A percentile compares a stretch with the other conserved stretches of the same genome.
Conservation (phyloP, 2,888 invertebrate species). For the Melanchra persicariae region DNA sequence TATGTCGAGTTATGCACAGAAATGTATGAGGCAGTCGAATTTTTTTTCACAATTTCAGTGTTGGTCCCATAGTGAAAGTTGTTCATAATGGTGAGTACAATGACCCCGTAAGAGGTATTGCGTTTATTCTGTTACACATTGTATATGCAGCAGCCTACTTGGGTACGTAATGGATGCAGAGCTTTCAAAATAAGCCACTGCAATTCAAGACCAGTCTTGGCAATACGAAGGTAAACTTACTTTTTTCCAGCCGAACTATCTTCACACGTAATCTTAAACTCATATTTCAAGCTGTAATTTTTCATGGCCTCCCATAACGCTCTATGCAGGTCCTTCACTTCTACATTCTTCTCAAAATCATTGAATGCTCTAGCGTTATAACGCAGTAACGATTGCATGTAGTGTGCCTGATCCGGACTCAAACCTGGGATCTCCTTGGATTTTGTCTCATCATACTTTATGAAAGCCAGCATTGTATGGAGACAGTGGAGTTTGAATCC, state of each 20-base stretch:
- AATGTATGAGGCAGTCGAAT: too few relatives aligned
- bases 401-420: constrained; percentile 64
- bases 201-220: too few relatives aligned
- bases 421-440: constrained; percentile 71
- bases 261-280: constrained; percentile 28
- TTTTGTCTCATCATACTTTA: constrained; percentile 67
- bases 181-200: too few relatives aligned
- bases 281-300: constrained; percentile 56
- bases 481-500: constrained; percentile 69
- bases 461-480: constrained; percentile 70
- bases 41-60: too few relatives aligned
- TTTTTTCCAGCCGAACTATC: not conserved
- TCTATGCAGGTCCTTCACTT: constrained; percentile 64
- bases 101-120: too few relatives aligned
- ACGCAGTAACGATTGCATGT: constrained; percentile 44
- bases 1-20: too few relatives aligned
- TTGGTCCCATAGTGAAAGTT: too few relatives aligned
- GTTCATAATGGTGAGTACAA: too few relatives aligned
- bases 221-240: constrained; percentile 32
- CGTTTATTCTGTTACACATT: too few relatives aligned
- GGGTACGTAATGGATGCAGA: too few relatives aligned
- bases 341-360: constrained; percentile 44
- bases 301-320: constrained; percentile 71
- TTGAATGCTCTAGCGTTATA: constrained; percentile 25
- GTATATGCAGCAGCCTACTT: too few relatives aligned